These are phyloP conservation scores for Carassius carassius DNA, from an alignment of 2,113 vertebrate species.

Conservation along the genomic window DNA sequence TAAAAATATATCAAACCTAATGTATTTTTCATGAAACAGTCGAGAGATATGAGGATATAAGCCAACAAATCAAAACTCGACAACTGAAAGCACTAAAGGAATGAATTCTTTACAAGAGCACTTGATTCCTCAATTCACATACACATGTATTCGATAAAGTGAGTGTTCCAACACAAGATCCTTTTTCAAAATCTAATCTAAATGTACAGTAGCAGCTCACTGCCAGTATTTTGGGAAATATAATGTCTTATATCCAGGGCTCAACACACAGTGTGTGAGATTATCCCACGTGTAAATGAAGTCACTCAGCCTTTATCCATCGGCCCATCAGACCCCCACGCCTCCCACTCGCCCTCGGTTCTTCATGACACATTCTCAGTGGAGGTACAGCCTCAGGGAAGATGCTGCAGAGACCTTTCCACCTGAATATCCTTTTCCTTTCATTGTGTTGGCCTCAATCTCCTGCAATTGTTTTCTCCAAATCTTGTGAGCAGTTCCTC, in stretches of 20 bases:
- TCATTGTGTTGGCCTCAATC: background rate
- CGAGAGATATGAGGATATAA: background rate
- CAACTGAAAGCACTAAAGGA: background rate
- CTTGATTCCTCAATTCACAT: background rate
- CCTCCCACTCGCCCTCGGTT: background rate
- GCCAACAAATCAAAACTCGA: background rate
- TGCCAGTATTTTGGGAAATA: background rate
- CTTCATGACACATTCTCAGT: slow-evolving; percentile 11
- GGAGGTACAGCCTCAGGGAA: slow-evolving; percentile 23
- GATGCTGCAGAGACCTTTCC: slow-evolving; percentile 14
- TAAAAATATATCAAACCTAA: background rate
- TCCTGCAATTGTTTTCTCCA: background rate
- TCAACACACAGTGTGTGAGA: background rate
- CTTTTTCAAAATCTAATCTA: background rate
- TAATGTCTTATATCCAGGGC: background rate
- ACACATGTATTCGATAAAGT: background rate
- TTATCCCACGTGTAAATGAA: slow-evolving; percentile 15
- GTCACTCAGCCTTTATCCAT: slow-evolving; percentile 8
- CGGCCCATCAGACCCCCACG: background rate
- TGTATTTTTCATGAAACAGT: background rate
- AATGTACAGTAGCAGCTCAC: background rate
- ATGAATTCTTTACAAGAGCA: background rate
- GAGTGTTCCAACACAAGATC: background rate
- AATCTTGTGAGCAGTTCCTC: background rate
- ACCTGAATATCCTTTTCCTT: background rate